Base-by-base conservation (phyloP, 2,113 vertebrate species). In the Strix uralensis region DNA sequence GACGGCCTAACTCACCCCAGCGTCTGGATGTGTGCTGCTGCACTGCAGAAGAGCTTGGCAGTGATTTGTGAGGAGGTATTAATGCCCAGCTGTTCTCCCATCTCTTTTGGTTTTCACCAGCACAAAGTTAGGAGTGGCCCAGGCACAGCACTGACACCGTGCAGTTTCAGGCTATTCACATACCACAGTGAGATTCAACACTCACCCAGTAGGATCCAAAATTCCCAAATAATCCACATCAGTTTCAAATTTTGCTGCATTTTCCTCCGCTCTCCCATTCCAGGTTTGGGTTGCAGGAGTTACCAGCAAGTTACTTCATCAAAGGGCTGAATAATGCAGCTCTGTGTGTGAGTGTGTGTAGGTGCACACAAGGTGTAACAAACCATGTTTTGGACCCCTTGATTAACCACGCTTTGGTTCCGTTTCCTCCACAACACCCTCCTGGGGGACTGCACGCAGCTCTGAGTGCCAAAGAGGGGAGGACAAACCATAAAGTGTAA, bases 81-180 rank as follows among this genome's bases (percentile, higher is more conserved):
- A 72, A 52, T 2, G 4, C 30, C 70, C 74, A 94, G 84, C 84
- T 92, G 73, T 52, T 69, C 74, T 54, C 57, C 52, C 1, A 0
- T 20, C 69, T 67, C 61, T 26, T 71, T 16, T 0, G 0, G 30
- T 57, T 87, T 73, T 58, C 74, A 75, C 0, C 0, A 26, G 66
- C 29, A 63, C 16, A 9, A 44, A 74, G 42, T 32, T 8, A 73
- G 59, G 65, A 88, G 69, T 1, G 7, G n/a, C 21, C 34, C 25
- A 63, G 61, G 62, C n/a, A 71, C 3, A 2, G 42, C 57, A 40
- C 40, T 49, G 61, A 72, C 69, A 79, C 74, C 3, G 0, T 20
- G 40, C 1, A 0, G 59, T 30, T 65, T 88, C 82, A 63, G 67
- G 44, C 10, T 69, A 51, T 52, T 81, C 34, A 13, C 5, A 16